phyloP scores from a whole-genome alignment of 92 coral and sea anemone genomes.

The Montipora capitata region DNA sequence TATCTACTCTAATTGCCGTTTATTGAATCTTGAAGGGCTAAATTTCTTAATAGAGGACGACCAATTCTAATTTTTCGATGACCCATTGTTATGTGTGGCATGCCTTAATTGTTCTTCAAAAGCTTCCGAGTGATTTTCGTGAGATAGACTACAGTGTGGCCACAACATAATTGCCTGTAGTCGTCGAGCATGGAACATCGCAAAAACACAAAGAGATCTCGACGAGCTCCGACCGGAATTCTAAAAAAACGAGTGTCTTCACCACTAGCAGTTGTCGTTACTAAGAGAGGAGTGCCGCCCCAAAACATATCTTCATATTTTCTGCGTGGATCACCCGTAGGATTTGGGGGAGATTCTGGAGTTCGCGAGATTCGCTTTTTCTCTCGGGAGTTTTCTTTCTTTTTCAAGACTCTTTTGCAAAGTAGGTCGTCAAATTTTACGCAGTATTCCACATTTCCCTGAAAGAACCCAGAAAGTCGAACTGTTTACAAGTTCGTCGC shows the following conservation, averaged over 20 bases:
- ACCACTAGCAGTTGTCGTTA: constrained; percentile 14
- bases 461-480: neutral
- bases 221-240: constrained; percentile 20
- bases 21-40: constrained; percentile 12
- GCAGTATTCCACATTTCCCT: too few species aligned
- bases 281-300: constrained; percentile 5
- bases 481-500: constrained; percentile 57
- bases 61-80: neutral
- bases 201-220: constrained; percentile 18
- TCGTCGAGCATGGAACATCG: constrained; percentile 28
- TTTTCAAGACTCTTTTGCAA: too few species aligned
- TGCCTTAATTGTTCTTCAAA: neutral
- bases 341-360: neutral
- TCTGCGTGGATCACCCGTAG: neutral
- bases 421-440: too few species aligned
- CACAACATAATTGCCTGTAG: neutral
- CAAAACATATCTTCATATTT: too few species aligned
- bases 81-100: neutral
- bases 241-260: constrained; percentile 16
- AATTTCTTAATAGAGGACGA: neutral
- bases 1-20: constrained; percentile 19
- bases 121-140: neutral
- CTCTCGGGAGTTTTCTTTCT: too few species aligned
- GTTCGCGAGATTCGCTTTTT: too few species aligned
- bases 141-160: neutral